These are phyloP conservation scores for Clarias batrachus DNA, from an alignment of 2,113 vertebrate genomes.

Conservation along the genomic window DNA sequence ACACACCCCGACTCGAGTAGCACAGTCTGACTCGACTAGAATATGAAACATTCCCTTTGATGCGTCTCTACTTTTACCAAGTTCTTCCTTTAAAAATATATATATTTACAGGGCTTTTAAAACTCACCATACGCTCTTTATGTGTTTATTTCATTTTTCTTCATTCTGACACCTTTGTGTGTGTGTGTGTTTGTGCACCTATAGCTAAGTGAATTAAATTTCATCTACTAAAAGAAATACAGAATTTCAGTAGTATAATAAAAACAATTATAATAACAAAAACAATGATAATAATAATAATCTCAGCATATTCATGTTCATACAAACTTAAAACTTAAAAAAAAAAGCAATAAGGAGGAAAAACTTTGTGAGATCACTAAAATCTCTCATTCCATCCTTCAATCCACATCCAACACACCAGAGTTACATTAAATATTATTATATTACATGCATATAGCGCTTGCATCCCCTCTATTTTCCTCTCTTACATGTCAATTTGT, in stretches of 20 bases:
- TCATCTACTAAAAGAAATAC: neutral
- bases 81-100: neutral
- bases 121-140: neutral
- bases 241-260: neutral
- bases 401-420: too few relatives aligned
- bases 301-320: too few relatives aligned
- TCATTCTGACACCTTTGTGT: neutral
- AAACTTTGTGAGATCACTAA: too few relatives aligned
- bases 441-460: too few relatives aligned
- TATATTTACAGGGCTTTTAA: neutral
- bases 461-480: neutral
- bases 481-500: neutral
- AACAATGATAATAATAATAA: too few relatives aligned
- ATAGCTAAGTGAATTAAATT: neutral
- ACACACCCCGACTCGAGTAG: neutral
- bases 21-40: neutral
- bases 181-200: neutral
- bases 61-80: neutral
- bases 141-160: neutral
- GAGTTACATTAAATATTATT: too few relatives aligned
- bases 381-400: too few relatives aligned
- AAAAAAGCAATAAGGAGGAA: too few relatives aligned
- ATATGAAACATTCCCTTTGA: neutral
- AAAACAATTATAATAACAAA: neutral
- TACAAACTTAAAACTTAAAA: too few relatives aligned